Evolutionary conservation across 2,888 invertebrate species (phyloP).

Genomic region (Eulithis testata): DNA sequence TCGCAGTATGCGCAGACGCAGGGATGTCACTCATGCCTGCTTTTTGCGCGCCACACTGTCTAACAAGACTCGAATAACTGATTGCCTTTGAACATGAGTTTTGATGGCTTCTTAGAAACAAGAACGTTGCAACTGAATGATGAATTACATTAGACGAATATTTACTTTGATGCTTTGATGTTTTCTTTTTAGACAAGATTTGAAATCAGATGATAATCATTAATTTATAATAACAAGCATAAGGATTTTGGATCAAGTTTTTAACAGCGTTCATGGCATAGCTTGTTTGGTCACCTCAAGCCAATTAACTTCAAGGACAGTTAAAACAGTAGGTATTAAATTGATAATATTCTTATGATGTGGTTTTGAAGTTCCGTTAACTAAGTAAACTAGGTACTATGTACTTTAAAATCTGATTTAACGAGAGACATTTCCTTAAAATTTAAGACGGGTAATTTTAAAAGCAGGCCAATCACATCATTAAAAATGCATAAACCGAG

Average conservation of each 20-base stretch:
- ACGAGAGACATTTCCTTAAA: conserved; percentile 22
- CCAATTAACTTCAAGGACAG: no score
- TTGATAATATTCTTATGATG: background rate
- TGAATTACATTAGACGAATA: conserved; percentile 42
- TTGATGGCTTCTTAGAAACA: conserved; percentile 63
- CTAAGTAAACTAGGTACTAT: background rate
- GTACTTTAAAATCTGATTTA: conserved; percentile 6
- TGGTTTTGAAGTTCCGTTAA: conserved; percentile 1
- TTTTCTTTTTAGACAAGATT: conserved; percentile 6
- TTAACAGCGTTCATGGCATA: no score
- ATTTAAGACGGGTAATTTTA: conserved; percentile 32
- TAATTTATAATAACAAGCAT: conserved; percentile 9
- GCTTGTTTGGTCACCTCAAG: no score
- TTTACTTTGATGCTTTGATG: conserved; percentile 36
- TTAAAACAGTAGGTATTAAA: no score
- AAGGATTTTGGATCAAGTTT: background rate
- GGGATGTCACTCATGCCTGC: conserved; percentile 64
- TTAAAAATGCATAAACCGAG: conserved; percentile 68
- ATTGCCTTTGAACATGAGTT: conserved; percentile 63
- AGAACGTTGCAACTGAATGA: conserved; percentile 48
- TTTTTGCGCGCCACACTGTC: conserved; percentile 76
- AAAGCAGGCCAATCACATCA: conserved; percentile 63
- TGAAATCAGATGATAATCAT: conserved; percentile 1
- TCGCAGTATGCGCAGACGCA: conserved; percentile 56
- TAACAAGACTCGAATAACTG: conserved; percentile 77